Evolutionary conservation across 1,140 invertebrate genomes (phyloP), one percentile per base, ranked within the genome.

Genomic region (Eupeodes corollae): DNA sequence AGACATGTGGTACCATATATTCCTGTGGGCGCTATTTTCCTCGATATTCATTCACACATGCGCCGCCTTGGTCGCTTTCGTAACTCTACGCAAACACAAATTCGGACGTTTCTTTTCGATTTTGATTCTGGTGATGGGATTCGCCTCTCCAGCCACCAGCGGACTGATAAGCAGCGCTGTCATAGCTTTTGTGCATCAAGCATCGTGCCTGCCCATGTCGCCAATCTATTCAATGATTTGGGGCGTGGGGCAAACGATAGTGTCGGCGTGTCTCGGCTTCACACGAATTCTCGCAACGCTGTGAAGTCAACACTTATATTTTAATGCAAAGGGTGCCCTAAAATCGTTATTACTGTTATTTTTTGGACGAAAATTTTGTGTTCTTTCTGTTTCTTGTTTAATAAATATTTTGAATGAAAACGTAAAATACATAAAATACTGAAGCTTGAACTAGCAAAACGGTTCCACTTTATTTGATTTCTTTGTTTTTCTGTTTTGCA

Each of bases 1-100:
- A 74, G 91, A 93, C 70, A 96, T 96, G 84, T 95, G 91, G 91
- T 95, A 94, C 69, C 85, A 91, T 58, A 83, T 95, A 56, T 67
- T 67, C 45, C 72, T 95, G 46, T 95, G 90, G 90, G 88, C 89
- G 14, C 73, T 96, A 56, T 90, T 92, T 65, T 93, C 91, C 13
- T 95, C 91, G 18, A 78, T 94, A 58, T 82, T 95, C 63, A 87
- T 95, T 41, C 91, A 96, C 70, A 80, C 84, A 15, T 83, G 90
- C 59, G 91, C 90, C 48, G 88, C 86, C n/a, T 68, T 86, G 15
- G 88, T 95, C 52, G 88, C 91, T 16, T 91, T 95, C 70, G 81
- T 82, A 37, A 91, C 87, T 43, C 72, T 96, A 44, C 75, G 90
- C 32, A 92, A 92, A 74, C 91, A 96, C 67, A 90, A 88, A 70